Conservation (phyloP, 2,888 invertebrate genomes). For the Drosophila paramelanica region DNA sequence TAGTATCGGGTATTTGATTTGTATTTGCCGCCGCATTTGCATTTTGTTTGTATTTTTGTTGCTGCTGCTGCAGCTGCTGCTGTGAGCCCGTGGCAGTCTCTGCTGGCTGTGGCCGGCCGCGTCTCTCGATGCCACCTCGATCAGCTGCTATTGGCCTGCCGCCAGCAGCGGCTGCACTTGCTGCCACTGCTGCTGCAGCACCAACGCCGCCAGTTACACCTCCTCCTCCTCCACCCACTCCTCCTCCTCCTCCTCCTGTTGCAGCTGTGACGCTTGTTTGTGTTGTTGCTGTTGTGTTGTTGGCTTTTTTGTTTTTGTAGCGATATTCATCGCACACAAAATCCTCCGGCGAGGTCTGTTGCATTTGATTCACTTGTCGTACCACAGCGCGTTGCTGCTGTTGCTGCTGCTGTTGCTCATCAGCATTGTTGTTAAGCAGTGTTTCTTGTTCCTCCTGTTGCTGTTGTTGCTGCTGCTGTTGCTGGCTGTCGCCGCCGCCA, state of each 20-base stretch:
- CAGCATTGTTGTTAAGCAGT: slow-evolving; percentile 83
- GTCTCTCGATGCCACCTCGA: slow-evolving; percentile 81
- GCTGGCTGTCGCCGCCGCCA: slow-evolving; percentile 40
- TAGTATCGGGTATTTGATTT: slow-evolving; percentile 85
- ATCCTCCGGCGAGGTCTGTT: slow-evolving; percentile 85
- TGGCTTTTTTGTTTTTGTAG: slow-evolving; percentile 75
- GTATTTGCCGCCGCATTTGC: slow-evolving; percentile 80
- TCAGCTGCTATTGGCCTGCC: slow-evolving; percentile 80
- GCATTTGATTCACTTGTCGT: slow-evolving; percentile 84
- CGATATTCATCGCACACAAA: slow-evolving; percentile 83
- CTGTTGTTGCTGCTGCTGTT: slow-evolving; percentile 60
- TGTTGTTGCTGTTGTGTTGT: slow-evolving; percentile 77
- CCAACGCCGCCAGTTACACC: slow-evolving; percentile 31
- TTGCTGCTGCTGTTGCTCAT: slow-evolving; percentile 69
- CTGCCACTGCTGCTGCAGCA: slow-evolving; percentile 48
- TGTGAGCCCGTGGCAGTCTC: slow-evolving; percentile 78
- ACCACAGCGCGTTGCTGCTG: slow-evolving; percentile 64
- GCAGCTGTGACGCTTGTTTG: slow-evolving; percentile 65
- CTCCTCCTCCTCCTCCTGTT: slow-evolving; percentile 58
- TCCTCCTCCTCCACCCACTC: slow-evolving; percentile 32
- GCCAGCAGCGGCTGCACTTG: slow-evolving; percentile 66
- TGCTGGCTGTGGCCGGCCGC: slow-evolving; percentile 82
- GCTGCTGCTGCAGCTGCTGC: slow-evolving; percentile 63
- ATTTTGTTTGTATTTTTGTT: slow-evolving; percentile 83
- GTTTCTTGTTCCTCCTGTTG: slow-evolving; percentile 72